Percentiles rank a stretch among this genome's conserved stretches.
Conservation (phyloP, 92 coral and sea anemone genomes). For the Heteractis magnifica region DNA sequence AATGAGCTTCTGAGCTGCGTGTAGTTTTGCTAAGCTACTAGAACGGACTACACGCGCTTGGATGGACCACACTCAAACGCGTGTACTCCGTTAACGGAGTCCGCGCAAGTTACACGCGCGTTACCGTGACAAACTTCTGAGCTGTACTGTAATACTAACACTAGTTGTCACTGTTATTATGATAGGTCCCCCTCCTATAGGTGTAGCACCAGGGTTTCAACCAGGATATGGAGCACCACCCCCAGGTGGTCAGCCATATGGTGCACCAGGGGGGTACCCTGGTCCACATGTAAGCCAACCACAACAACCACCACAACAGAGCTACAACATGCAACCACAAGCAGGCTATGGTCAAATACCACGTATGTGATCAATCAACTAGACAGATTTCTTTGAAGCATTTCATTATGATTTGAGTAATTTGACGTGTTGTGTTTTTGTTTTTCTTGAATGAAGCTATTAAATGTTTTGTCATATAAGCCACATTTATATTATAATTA, state of each 20-base stretch:
- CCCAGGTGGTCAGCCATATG: conserved; percentile 28
- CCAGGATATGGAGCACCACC: conserved; percentile 27
- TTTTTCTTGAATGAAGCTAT: too few relatives aligned
- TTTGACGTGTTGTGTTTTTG: too few relatives aligned
- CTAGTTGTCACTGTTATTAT: neutral
- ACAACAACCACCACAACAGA: conserved; percentile 73
- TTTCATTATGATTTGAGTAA: neutral
- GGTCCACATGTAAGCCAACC: conserved; percentile 26
- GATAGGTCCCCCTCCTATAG: conserved; percentile 61
- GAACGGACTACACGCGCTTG: too few relatives aligned
- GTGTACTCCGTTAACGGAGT: too few relatives aligned
- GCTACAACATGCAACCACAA: conserved; percentile 34
- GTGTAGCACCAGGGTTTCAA: neutral
- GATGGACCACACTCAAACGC: too few relatives aligned
- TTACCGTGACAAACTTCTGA: too few relatives aligned
- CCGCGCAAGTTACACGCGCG: too few relatives aligned
- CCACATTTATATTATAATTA: neutral
- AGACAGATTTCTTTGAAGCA: neutral
- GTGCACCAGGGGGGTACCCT: conserved; percentile 45
- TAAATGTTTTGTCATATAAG: neutral
- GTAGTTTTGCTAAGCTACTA: too few relatives aligned
- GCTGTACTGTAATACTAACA: too few relatives aligned
- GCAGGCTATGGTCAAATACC: neutral
- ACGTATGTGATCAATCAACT: neutral
- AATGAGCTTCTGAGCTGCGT: too few relatives aligned